Evolutionary conservation across 92 coral and sea anemone genomes (phyloP).

Genomic region (Siderastrea radians): DNA sequence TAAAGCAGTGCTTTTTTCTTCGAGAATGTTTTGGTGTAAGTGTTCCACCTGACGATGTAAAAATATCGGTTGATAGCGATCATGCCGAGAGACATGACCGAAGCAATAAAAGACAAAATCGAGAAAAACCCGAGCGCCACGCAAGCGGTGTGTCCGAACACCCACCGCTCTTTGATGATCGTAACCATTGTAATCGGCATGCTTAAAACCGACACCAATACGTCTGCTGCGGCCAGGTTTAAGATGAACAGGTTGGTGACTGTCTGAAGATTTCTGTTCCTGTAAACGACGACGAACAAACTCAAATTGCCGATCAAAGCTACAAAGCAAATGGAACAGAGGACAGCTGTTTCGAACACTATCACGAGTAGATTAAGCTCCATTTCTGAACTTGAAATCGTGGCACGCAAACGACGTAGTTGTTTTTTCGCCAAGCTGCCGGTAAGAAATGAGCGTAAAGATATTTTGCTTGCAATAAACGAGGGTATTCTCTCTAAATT

Average conservation of each 20-base stretch:
- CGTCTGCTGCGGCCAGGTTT: conserved; percentile 71
- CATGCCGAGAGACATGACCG: too few relatives aligned
- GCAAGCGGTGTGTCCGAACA: conserved; percentile 39
- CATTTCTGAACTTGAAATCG: too few relatives aligned
- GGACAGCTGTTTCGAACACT: conserved; percentile 39
- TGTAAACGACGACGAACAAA: conserved; percentile 52
- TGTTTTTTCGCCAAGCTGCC: too few relatives aligned
- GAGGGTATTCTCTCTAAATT: too few relatives aligned
- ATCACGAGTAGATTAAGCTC: too few relatives aligned
- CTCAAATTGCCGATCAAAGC: conserved; percentile 66
- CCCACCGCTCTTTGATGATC: conserved; percentile 55
- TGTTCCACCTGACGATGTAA: too few relatives aligned
- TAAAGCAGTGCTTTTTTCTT: conserved; percentile 29
- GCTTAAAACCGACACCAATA: conserved; percentile 14
- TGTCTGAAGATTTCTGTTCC: conserved; percentile 47
- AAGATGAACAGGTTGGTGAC: conserved; percentile 65
- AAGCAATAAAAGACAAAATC: too few relatives aligned
- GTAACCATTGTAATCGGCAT: conserved; percentile 61
- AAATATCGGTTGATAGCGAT: too few relatives aligned
- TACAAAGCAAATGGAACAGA: conserved; percentile 48
- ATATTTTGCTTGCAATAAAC: too few relatives aligned
- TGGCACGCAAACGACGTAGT: too few relatives aligned
- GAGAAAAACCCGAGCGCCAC: too few relatives aligned
- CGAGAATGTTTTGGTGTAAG: conserved; percentile 38
- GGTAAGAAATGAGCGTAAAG: too few relatives aligned